Conservation (phyloP, 2,797 vertebrate genomes). For the Anguilla anguilla region DNA sequence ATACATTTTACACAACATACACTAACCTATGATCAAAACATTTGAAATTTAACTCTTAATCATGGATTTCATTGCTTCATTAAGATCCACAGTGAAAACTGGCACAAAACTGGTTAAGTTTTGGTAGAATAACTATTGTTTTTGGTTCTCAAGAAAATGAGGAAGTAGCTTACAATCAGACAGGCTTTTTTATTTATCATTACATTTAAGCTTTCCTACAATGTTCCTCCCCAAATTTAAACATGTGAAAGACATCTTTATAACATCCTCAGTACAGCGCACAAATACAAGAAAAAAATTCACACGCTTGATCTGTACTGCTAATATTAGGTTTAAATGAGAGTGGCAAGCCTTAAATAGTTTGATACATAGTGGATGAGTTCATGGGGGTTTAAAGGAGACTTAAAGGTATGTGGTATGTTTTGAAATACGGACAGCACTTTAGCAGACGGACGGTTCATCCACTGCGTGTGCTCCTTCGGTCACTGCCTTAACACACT, state of each 20-base stretch:
- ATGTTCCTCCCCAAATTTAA: slow-evolving; percentile 39
- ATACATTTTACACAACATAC: neutral
- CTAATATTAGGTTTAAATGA: slow-evolving; percentile 26
- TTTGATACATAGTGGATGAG: neutral
- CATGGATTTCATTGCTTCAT: neutral
- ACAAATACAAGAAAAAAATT: slow-evolving; percentile 45
- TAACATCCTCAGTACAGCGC: slow-evolving; percentile 36
- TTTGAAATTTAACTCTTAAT: neutral
- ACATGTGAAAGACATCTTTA: slow-evolving; percentile 41
- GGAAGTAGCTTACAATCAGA: slow-evolving; percentile 40
- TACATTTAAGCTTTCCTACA: slow-evolving; percentile 50
- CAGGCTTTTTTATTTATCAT: slow-evolving; percentile 48
- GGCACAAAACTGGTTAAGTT: neutral
- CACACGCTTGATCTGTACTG: slow-evolving; percentile 31
- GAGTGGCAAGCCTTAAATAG: slow-evolving; percentile 19
- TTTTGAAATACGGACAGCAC: slow-evolving; percentile 20
- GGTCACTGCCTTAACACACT: slow-evolving; percentile 94
- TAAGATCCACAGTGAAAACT: neutral
- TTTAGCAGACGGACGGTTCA: slow-evolving; percentile 91
- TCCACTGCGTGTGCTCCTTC: slow-evolving; percentile 92
- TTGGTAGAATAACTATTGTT: neutral
- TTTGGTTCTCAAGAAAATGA: slow-evolving; percentile 23
- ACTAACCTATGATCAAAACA: neutral
- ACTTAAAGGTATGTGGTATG: slow-evolving; percentile 11
- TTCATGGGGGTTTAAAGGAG: neutral